Conservation (phyloP, 2,113 vertebrate species). For the Myrmophylax atrothorax region DNA sequence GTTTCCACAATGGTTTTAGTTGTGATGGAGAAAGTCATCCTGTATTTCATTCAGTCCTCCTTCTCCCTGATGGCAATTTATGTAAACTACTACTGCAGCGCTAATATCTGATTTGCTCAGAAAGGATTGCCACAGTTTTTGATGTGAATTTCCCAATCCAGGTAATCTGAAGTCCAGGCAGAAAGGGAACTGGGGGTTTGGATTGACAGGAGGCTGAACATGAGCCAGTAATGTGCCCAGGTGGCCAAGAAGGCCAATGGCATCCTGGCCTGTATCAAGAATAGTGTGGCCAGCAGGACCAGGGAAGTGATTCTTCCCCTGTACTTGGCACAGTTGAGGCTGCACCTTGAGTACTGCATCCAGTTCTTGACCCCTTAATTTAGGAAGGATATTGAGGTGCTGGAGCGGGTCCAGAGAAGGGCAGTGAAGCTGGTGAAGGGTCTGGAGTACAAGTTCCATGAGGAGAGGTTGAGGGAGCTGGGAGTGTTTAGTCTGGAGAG, state of each 20-base stretch:
- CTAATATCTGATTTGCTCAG: neutral
- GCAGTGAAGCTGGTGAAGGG: neutral
- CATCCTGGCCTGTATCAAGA: neutral
- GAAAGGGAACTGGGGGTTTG: neutral
- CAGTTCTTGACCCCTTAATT: neutral
- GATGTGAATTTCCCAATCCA: neutral
- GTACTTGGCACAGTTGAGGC: neutral
- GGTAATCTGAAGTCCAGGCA: neutral
- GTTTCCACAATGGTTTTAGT: neutral
- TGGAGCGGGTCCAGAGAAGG: neutral
- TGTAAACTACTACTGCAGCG: rapidly evolving
- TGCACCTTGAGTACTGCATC: neutral
- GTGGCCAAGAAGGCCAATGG: neutral
- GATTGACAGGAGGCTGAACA: neutral
- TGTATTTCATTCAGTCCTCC: neutral
- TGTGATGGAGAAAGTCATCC: neutral
- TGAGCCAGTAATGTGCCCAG: neutral
- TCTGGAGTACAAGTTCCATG: neutral
- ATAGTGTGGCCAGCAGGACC: neutral
- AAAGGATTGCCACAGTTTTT: neutral
- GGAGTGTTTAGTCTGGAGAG: neutral
- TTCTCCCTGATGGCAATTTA: neutral
- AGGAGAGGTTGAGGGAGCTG: neutral
- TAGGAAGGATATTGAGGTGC: neutral
- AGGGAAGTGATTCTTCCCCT: neutral